Evolutionary conservation across 2,797 vertebrate genomes (phyloP).

Genomic region (Linurgus olivaceus): DNA sequence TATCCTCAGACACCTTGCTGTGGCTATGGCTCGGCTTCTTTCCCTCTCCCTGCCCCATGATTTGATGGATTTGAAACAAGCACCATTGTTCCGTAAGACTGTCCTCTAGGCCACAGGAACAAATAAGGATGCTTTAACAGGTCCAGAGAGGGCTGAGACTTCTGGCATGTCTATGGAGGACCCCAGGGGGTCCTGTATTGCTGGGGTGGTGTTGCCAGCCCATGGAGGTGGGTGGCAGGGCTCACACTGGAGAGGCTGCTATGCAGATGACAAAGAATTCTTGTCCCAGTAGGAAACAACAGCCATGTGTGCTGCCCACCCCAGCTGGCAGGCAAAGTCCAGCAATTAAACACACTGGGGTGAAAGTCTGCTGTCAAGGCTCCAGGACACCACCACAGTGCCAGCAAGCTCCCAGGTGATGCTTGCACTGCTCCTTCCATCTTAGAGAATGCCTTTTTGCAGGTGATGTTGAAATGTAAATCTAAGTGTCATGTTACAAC

Average conservation of each 20-base stretch:
- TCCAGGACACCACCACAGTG: background rate
- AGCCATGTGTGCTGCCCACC: background rate
- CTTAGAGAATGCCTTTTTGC: background rate
- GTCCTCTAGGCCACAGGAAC: background rate
- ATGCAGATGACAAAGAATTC: background rate
- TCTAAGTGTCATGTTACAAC: background rate
- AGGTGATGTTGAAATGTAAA: background rate
- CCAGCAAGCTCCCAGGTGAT: background rate
- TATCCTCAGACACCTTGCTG: background rate
- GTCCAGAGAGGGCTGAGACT: background rate
- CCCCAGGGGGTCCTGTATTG: background rate
- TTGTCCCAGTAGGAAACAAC: background rate
- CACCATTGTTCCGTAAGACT: background rate
- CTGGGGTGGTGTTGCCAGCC: background rate
- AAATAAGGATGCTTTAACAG: background rate
- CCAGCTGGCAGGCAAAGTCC: constrained; percentile 5
- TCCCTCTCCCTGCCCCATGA: fast-evolving
- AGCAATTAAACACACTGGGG: background rate
- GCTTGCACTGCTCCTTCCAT: background rate
- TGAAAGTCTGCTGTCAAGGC: constrained; percentile 3
- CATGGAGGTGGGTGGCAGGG: background rate
- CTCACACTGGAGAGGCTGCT: background rate
- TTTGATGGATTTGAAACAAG: background rate
- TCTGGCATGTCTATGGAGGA: background rate
- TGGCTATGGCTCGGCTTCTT: background rate